Base-by-base conservation (phyloP, 2,113 vertebrate genomes). In the Paramormyrops kingsleyae region DNA sequence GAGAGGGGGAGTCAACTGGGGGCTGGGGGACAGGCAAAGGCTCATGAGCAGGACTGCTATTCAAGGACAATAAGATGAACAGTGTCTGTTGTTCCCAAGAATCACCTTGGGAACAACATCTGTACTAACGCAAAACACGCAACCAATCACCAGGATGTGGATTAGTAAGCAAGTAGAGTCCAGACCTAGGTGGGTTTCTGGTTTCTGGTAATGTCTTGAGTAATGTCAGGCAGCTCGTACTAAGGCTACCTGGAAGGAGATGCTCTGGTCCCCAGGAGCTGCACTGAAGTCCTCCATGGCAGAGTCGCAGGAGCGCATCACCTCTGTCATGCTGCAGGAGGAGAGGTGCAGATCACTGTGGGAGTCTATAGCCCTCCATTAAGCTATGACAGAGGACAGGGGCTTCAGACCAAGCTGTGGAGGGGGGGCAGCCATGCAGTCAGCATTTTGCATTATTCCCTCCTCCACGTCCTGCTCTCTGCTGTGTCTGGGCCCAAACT, bases 251-350 rank as follows among this genome's bases (percentile, higher is more conserved):
- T 96, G 94, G 91, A 96, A 96, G 91, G 97, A 95, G 92, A 96
- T 95, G 5, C 91, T 95, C 93, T 96, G 95, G 5, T 96, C 95
- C 74, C 94, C 96, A 47, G 94, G 92, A 53, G 95, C 92, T 90
- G 95, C 95, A 0, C 91, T 86, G 21, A 97, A 97, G 93, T 97
- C 97, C 94, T 97, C 97, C 91, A 96, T 94, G n/a, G 93, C 95
- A 0, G 96, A 96, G 90, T 98, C 97, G 91, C 97, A 94, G 90
- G 97, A 97, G 88, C 96, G 97, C 94, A 98, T 96, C 93, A 98
- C 97, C 91, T 98, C 97, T 42, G 97, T 97, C 97, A 98, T 98
- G 93, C 97, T 98, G 94, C 1, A 66, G 59, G 3, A 87, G 90
- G 21, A 92, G 53, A 87, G 56, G 47, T 10, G 46, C 70, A 77